Evolutionary conservation across 2,113 vertebrate species (phyloP).

Genomic region (Gallinago undulata): DNA sequence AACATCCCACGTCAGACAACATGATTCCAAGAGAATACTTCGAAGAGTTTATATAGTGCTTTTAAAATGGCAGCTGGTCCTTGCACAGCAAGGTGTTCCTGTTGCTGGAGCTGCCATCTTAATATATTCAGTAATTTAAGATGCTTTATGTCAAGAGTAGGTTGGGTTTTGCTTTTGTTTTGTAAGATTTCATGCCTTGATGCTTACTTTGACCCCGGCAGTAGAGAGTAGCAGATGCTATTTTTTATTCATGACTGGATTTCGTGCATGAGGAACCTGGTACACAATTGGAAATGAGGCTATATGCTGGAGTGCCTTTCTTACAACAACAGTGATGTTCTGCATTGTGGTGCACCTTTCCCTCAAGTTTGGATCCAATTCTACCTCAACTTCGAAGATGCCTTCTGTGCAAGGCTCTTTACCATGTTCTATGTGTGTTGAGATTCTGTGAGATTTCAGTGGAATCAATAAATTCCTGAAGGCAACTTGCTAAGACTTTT

Average conservation of each 20-base stretch:
- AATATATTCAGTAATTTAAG: not conserved
- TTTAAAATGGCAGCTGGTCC: not conserved
- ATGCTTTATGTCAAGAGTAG: not conserved
- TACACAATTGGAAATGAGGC: not conserved
- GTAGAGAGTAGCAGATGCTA: not conserved
- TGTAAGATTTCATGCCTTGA: not conserved
- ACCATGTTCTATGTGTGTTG: fast-evolving
- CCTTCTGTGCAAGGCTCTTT: not conserved
- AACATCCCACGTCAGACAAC: not conserved
- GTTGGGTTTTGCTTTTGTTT: not conserved
- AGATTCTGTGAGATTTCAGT: not conserved
- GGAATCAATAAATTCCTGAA: not conserved
- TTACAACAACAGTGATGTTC: not conserved
- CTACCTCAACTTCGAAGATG: not conserved
- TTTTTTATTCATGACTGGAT: not conserved
- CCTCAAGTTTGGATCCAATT: not conserved
- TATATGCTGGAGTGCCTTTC: not conserved
- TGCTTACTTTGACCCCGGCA: not conserved
- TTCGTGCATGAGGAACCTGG: not conserved
- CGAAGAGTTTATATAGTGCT: not conserved
- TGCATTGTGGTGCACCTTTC: not conserved
- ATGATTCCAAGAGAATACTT: not conserved
- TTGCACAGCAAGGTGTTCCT: not conserved
- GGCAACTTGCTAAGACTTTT: not conserved
- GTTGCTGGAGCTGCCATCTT: not conserved